These are phyloP conservation scores for Sarcophaga rosellei DNA, from an alignment of 2,888 invertebrate species.

Conservation along the genomic window DNA sequence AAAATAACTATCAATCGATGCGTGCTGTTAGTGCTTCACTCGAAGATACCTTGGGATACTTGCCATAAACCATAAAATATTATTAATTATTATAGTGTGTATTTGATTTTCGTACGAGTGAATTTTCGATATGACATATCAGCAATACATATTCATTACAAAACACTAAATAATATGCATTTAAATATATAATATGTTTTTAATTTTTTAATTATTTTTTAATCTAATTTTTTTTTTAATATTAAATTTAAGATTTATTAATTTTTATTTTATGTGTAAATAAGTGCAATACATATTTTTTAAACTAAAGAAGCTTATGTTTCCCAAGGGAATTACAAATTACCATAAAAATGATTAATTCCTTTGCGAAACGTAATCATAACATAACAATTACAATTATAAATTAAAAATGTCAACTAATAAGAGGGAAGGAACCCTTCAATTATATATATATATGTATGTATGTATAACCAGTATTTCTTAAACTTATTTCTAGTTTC, in stretches of 20 bases:
- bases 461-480: slow-evolving; percentile 44
- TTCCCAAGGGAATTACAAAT: slow-evolving; percentile 74
- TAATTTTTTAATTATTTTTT: not conserved
- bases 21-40: slow-evolving; percentile 80
- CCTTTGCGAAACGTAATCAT: slow-evolving; percentile 77
- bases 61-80: slow-evolving; percentile 77
- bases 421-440: not conserved
- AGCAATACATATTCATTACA: too few relatives aligned
- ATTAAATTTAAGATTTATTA: too few relatives aligned
- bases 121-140: too few relatives aligned
- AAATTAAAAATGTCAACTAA: slow-evolving; percentile 14
- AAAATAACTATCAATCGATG: slow-evolving; percentile 80
- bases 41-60: slow-evolving; percentile 82
- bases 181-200: slow-evolving; percentile 40
- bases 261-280: not conserved
- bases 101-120: too few relatives aligned
- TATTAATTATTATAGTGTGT: not conserved
- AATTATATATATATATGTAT: slow-evolving; percentile 7
- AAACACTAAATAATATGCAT: slow-evolving; percentile 47
- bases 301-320: slow-evolving; percentile 74
- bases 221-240: not conserved
- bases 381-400: slow-evolving; percentile 9
- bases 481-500: slow-evolving; percentile 39
- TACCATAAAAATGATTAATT: slow-evolving; percentile 66
- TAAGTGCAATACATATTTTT: slow-evolving; percentile 22